Conservation (phyloP, 2,888 invertebrate genomes). For the Gymnoscelis rufifasciata region DNA sequence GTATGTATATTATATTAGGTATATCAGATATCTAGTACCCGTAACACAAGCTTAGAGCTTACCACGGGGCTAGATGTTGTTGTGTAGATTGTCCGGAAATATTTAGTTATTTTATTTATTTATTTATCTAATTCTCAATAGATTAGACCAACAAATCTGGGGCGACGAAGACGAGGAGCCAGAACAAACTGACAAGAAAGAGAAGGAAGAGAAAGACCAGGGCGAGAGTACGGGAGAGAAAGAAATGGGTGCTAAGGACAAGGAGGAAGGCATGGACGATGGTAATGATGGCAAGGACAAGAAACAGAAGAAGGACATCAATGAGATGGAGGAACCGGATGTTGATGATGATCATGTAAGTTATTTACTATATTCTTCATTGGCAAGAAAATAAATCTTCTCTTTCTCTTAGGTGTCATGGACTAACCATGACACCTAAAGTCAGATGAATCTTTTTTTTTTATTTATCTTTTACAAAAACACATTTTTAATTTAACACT, state of each 20-base stretch:
- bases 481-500: too few species aligned
- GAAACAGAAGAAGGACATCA: conserved; percentile 84
- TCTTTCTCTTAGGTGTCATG: too few species aligned
- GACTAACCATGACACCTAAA: too few species aligned
- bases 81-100: too few species aligned
- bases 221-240: conserved; percentile 83
- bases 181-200: conserved; percentile 77
- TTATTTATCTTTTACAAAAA: too few species aligned
- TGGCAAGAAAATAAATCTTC: background rate
- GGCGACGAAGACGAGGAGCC: conserved; percentile 89
- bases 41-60: too few species aligned
- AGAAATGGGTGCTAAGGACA: conserved; percentile 86
- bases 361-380: conserved; percentile 7
- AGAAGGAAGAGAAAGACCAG: conserved; percentile 81
- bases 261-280: conserved; percentile 78
- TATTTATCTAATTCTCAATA: conserved; percentile 28
- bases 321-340: conserved; percentile 90
- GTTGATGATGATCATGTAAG: conserved; percentile 86
- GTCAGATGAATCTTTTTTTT: too few species aligned
- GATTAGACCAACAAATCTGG: conserved; percentile 88
- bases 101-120: too few species aligned
- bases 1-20: too few species aligned
- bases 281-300: conserved; percentile 76
- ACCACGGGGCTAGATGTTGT: too few species aligned
- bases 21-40: too few species aligned